These are phyloP conservation scores for Agapornis canus DNA, from an alignment of 2,797 vertebrate species.

Conservation along the genomic window DNA sequence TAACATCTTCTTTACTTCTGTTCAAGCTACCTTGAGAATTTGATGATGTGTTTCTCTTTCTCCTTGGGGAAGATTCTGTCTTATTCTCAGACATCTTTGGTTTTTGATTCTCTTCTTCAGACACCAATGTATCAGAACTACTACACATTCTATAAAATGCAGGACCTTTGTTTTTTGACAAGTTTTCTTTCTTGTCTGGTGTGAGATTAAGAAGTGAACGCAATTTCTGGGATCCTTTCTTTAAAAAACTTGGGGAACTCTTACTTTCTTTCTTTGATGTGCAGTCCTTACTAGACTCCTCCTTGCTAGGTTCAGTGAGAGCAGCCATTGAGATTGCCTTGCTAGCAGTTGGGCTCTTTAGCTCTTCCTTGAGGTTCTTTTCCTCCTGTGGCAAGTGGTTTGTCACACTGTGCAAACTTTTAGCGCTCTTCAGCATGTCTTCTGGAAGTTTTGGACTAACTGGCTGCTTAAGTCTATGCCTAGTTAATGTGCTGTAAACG, in stretches of 20 bases:
- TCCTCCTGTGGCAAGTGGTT: conserved; percentile 75
- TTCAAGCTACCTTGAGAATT: conserved; percentile 76
- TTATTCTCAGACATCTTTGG: conserved; percentile 65
- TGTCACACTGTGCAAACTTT: conserved; percentile 74
- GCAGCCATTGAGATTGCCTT: conserved; percentile 84
- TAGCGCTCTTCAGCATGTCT: conserved; percentile 61
- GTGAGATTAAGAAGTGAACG: conserved; percentile 88
- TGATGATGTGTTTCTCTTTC: conserved; percentile 72
- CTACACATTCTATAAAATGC: conserved; percentile 80
- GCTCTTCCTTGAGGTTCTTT: conserved; percentile 73
- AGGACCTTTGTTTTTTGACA: conserved; percentile 75
- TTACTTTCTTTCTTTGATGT: conserved; percentile 68
- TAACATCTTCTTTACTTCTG: conserved; percentile 78
- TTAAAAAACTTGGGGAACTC: conserved; percentile 83
- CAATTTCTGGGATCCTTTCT: conserved; percentile 87
- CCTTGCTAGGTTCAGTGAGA: conserved; percentile 74
- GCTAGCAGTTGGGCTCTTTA: conserved; percentile 70
- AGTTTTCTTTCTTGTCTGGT: conserved; percentile 84
- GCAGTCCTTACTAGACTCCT: conserved; percentile 73
- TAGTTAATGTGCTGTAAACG: conserved; percentile 83
- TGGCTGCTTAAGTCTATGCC: conserved; percentile 75
- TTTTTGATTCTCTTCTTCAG: conserved; percentile 79
- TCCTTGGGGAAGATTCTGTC: conserved; percentile 67
- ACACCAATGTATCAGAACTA: conserved; percentile 87
- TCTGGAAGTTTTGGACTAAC: conserved; percentile 69